Evolutionary conservation across 37 sponge, comb jelly and placozoan genomes (phyloP).

Genomic region (Beroe ovata): DNA sequence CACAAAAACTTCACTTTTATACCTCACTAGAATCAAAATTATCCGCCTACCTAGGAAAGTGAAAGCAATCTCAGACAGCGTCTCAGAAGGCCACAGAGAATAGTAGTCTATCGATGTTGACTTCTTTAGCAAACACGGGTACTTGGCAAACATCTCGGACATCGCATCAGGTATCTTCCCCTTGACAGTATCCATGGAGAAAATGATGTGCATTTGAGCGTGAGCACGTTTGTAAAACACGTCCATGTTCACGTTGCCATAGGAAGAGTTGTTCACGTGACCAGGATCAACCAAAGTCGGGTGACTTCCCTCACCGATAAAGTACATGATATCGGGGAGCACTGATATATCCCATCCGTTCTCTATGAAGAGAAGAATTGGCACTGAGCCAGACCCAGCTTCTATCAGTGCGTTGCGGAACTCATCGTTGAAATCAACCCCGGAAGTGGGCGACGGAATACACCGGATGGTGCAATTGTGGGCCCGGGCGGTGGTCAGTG

Average conservation of each 20-base stretch:
- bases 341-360: background rate
- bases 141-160: background rate
- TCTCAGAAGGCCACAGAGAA: constrained; percentile 27
- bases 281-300: background rate
- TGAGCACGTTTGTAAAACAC: constrained; percentile 43
- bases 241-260: constrained; percentile 63
- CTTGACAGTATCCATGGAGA: constrained; percentile 2
- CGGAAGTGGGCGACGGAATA: background rate
- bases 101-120: constrained; percentile 20
- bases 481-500: constrained; percentile 5
- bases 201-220: constrained; percentile 4
- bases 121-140: constrained; percentile 38
- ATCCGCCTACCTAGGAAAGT: constrained; percentile 12
- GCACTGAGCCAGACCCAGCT: background rate
- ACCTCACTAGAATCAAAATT: too few relatives aligned
- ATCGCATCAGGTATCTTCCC: background rate
- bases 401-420: background rate
- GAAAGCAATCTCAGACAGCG: constrained; percentile 33
- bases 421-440: background rate
- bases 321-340: constrained; percentile 12
- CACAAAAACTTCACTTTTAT: too few relatives aligned
- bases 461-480: constrained; percentile 13
- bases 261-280: background rate
- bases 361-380: constrained; percentile 37
- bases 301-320: constrained; percentile 35